Base-by-base conservation (phyloP, 1,140 invertebrate species). In the Wasmannia auropunctata region DNA sequence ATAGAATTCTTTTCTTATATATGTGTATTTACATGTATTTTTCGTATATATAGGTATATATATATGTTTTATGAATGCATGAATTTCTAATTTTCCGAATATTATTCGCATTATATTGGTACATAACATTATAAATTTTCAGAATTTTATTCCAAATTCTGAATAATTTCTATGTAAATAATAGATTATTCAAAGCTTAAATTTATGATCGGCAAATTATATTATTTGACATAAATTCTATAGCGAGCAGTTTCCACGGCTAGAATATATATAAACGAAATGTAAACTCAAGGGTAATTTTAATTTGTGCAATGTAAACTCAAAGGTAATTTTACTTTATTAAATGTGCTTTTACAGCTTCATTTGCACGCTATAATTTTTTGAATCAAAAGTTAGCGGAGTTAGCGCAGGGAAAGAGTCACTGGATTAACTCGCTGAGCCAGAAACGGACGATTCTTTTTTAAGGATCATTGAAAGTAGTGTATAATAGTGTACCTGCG, bases 231-330 rank as follows among this genome's bases (percentile, higher is more conserved):
- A 31, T n/a, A 83, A 43, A 58, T 14, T 58, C 4, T 51, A 54
- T 14, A n/a, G 34, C 14, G 10, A 11, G 14, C 28, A 40, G 4
- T 46, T 25, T 79, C 5, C 7, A n/a, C 19, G 46, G 16, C 5
- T 14, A 34, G 37, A 34, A 83, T n/a, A n/a, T n/a, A 72, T 74
- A 31, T 83, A 70, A 72, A 81, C n/a, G n/a, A n/a, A n/a, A n/a
- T n/a, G n/a, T n/a, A n/a, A 46, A 46, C 16, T 80, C 43, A 7
- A 16, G 49, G 14, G 19, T 54, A 58, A 74, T 83, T 83, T 74
- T 58, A 40, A 40, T 34, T 28, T 31, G 25, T 14, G 51, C n/a
- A 11, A 58, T 72, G 46, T n/a, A 83, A 58, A 56, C 37, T n/a
- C n/a, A n/a, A n/a, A n/a, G n/a, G n/a, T n/a, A n/a, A 74, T 60